Conservation (phyloP, 1,140 invertebrate species). For the Thrips palmi region DNA sequence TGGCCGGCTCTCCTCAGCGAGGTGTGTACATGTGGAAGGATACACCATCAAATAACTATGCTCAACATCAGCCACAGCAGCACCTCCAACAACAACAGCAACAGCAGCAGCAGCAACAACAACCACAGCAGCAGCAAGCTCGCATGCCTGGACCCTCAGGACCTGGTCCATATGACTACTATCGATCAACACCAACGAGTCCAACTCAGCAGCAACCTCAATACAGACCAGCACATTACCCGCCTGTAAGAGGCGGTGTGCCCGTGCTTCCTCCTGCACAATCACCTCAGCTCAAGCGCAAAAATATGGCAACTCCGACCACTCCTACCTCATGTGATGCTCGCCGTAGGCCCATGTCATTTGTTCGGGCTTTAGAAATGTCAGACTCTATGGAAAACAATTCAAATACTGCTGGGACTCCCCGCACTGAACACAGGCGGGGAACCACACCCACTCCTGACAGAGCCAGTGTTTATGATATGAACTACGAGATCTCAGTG, state of each 20-base stretch:
- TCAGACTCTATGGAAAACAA: constrained; percentile 66
- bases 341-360: constrained; percentile 65
- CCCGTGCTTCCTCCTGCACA: constrained; percentile 41
- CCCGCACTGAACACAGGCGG: constrained; percentile 21
- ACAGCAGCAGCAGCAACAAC: constrained; percentile 18
- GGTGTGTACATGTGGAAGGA: constrained; percentile 74
- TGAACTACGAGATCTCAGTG: constrained; percentile 92
- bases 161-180: constrained; percentile 26
- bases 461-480: constrained; percentile 77
- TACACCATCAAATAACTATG: constrained; percentile 31
- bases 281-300: constrained; percentile 45
- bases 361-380: constrained; percentile 80
- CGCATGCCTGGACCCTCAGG: constrained; percentile 19
- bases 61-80: constrained; percentile 20
- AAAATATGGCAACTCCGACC: constrained; percentile 27
- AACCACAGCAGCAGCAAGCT: constrained; percentile 21
- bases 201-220: constrained; percentile 58
- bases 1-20: constrained; percentile 65
- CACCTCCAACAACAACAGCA: too few relatives aligned
- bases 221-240: constrained; percentile 21
- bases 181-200: constrained; percentile 56
- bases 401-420: constrained; percentile 28
- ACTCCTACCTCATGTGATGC: constrained; percentile 26
- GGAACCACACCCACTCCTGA: constrained; percentile 50
- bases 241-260: constrained; percentile 37